These are phyloP conservation scores for Clavelina lepadiformis DNA, from an alignment of 23 tunicate species.

Conservation along the genomic window DNA sequence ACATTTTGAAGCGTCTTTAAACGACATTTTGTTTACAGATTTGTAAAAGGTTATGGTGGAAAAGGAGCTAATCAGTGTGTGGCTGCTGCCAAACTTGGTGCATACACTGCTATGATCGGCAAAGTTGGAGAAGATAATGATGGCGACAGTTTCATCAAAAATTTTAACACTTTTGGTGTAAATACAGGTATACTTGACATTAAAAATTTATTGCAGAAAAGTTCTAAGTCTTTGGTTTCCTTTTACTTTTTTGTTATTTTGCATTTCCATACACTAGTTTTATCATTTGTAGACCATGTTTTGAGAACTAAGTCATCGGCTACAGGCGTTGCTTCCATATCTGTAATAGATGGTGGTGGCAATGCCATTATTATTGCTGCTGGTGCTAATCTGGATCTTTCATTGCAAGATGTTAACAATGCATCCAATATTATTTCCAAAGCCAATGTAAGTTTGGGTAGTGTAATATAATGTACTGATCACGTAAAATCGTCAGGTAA, in stretches of 20 bases:
- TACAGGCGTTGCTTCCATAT: conserved; percentile 90
- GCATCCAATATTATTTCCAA: conserved; percentile 10
- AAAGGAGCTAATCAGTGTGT: conserved; percentile 97
- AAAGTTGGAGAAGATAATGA: conserved; percentile 76
- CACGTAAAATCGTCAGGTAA: too few species aligned
- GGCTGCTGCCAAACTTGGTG: conserved; percentile 85
- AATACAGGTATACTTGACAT: conserved; percentile 16
- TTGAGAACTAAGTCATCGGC: conserved; percentile 20
- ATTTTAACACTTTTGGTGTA: conserved; percentile 38
- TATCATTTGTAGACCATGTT: conserved; percentile 16
- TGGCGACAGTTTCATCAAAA: conserved; percentile 48
- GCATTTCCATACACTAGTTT: background rate
- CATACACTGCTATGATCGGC: conserved; percentile 56
- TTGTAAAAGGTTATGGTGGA: conserved; percentile 81
- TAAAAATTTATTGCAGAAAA: background rate
- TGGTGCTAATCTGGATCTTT: conserved; percentile 72
- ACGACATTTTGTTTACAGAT: conserved; percentile 4
- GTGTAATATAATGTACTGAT: too few species aligned
- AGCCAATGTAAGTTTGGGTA: conserved; percentile 26
- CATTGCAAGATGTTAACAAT: conserved; percentile 23
- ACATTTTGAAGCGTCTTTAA: too few species aligned
- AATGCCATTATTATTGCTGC: conserved; percentile 64
- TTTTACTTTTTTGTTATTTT: background rate
- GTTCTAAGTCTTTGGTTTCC: background rate
- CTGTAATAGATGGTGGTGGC: conserved; percentile 52